Conservation (phyloP, 2,113 vertebrate genomes). For the Cacatua alba region DNA sequence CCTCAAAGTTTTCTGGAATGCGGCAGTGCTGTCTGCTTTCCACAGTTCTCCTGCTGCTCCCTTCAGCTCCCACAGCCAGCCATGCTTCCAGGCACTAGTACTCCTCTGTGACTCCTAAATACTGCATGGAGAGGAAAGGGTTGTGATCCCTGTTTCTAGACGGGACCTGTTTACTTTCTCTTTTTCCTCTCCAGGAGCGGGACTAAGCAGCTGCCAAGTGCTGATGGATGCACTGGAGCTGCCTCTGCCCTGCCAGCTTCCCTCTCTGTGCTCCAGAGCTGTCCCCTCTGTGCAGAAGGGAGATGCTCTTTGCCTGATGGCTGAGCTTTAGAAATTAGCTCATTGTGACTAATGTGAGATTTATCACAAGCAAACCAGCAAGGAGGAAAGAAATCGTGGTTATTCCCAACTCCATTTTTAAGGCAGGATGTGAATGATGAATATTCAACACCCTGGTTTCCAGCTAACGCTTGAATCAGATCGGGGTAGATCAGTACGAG, state of each 20-base stretch:
- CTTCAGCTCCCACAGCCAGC: neutral
- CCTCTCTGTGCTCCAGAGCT: neutral
- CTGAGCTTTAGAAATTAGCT: neutral
- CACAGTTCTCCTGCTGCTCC: neutral
- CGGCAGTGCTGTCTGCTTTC: neutral
- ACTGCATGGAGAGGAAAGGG: neutral
- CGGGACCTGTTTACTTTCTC: neutral
- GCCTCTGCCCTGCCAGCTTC: neutral
- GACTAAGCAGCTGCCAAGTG: neutral
- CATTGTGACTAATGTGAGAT: neutral
- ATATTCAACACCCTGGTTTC: neutral
- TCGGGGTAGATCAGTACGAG: neutral
- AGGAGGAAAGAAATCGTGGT: neutral
- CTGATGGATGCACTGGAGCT: accelerated
- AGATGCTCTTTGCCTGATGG: neutral
- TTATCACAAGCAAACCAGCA: neutral
- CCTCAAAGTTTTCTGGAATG: neutral
- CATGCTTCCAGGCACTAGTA: neutral
- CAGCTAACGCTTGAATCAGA: neutral
- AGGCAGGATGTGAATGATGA: neutral
- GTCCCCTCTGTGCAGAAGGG: neutral
- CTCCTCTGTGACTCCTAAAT: neutral
- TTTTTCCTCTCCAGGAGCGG: accelerated
- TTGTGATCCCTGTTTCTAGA: neutral
- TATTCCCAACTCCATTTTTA: neutral